A percentile compares a stretch with the other conserved stretches of the same genome.
phyloP scores from a whole-genome alignment of 2,113 vertebrate species.

The Vireo altiloquus region DNA sequence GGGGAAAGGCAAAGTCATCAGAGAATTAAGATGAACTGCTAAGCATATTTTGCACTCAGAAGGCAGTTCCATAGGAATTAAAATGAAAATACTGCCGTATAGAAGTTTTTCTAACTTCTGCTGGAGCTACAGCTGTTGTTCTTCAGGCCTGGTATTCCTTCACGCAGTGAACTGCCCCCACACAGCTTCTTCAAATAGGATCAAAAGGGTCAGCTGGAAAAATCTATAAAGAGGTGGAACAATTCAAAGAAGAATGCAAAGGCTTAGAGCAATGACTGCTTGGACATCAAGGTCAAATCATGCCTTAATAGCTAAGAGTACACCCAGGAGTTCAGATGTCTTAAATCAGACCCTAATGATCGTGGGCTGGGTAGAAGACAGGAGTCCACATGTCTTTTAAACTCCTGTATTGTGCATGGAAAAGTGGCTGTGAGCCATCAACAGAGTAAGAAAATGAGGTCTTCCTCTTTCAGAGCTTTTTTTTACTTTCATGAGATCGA shows the following conservation, averaged over 20 bases:
- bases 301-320: not conserved
- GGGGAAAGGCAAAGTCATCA: slow-evolving; percentile 5
- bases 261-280: not conserved
- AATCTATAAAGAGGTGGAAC: slow-evolving; percentile 8
- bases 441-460: not conserved
- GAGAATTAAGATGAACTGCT: slow-evolving; percentile 9
- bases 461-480: not conserved
- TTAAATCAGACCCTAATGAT: not conserved
- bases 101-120: not conserved
- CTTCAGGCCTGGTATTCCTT: slow-evolving; percentile 1
- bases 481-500: not conserved
- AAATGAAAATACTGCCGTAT: not conserved
- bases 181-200: not conserved
- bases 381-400: not conserved
- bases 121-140: slow-evolving; percentile 1
- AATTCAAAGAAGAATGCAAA: not conserved
- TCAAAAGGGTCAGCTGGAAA: slow-evolving; percentile 35
- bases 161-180: not conserved
- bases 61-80: not conserved
- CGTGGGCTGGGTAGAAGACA: not conserved
- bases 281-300: not conserved
- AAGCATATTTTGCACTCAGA: not conserved
- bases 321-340: not conserved
- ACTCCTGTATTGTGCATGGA: not conserved
- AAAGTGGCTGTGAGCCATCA: not conserved